Evolutionary conservation across 2,888 invertebrate species (phyloP).

Genomic region (Nemotelus pantherinus): DNA sequence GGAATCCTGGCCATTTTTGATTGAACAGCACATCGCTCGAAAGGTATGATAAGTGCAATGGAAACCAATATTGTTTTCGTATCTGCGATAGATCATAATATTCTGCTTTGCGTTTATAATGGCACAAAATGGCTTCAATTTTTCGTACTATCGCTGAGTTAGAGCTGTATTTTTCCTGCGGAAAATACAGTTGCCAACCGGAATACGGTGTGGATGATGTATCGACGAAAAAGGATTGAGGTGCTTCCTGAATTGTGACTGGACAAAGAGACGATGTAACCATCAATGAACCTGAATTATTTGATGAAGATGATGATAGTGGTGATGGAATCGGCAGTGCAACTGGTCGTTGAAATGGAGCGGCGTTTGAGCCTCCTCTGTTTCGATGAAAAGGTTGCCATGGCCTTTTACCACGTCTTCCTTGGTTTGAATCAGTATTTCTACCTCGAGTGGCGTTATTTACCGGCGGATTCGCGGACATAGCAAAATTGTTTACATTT

Average conservation of each 20-base stretch:
- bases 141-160: conserved; percentile 66
- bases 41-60: conserved; percentile 69
- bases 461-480: not conserved
- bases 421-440: not conserved
- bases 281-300: too few relatives aligned
- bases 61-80: conserved; percentile 54
- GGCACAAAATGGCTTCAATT: conserved; percentile 68
- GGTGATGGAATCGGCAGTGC: not conserved
- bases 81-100: conserved; percentile 55
- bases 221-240: conserved; percentile 13
- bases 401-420: not conserved
- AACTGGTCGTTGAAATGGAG: conserved; percentile 12
- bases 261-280: not conserved
- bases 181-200: conserved; percentile 84
- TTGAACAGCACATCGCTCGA: conserved; percentile 69
- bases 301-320: not conserved
- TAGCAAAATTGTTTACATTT: not conserved
- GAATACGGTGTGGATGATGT: conserved; percentile 64
- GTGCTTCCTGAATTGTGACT: not conserved
- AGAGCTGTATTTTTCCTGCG: conserved; percentile 69
- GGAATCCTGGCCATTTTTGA: conserved; percentile 72
- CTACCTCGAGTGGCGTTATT: conserved; percentile 4
- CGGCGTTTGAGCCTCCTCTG: not conserved
- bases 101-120: conserved; percentile 61
- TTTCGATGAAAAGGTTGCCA: conserved; percentile 14